Evolutionary conservation across 2,113 vertebrate genomes (phyloP).

Genomic region (Seriola rivoliana): DNA sequence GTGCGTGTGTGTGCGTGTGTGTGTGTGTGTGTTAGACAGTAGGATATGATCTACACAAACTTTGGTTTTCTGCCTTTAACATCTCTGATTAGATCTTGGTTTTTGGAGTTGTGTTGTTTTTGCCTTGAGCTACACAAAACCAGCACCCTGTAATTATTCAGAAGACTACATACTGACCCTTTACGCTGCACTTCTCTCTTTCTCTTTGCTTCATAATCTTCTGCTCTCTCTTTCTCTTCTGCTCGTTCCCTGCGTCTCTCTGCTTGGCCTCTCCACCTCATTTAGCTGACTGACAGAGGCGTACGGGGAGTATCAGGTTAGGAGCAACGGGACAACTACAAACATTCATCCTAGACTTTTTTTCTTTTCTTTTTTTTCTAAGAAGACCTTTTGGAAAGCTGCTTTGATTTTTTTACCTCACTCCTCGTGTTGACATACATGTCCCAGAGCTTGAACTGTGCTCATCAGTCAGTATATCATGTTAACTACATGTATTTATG

Average conservation of each 20-base stretch:
- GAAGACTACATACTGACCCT: conserved; percentile 56
- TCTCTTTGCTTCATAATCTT: conserved; percentile 35
- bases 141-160: conserved; percentile 55
- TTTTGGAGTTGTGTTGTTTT: conserved; percentile 46
- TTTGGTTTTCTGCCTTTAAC: conserved; percentile 67
- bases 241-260: conserved; percentile 34
- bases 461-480: conserved; percentile 16
- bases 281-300: conserved; percentile 81
- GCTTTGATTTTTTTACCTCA: conserved; percentile 50
- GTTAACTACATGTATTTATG: not conserved
- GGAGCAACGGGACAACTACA: conserved; percentile 65
- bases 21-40: conserved; percentile 34
- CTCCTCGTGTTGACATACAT: conserved; percentile 39
- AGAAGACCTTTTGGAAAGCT: conserved; percentile 42
- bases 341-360: conserved; percentile 66
- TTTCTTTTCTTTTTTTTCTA: conserved; percentile 34
- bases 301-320: conserved; percentile 74
- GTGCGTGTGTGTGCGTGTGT: conserved; percentile 34
- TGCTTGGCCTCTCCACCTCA: conserved; percentile 71
- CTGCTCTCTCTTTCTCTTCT: conserved; percentile 76
- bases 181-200: conserved; percentile 63
- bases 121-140: conserved; percentile 45
- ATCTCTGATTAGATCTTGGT: conserved; percentile 64
- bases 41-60: conserved; percentile 74
- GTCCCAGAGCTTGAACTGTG: conserved; percentile 42